Conservation (phyloP, 1,140 invertebrate genomes). For the Conus ventricosus region DNA sequence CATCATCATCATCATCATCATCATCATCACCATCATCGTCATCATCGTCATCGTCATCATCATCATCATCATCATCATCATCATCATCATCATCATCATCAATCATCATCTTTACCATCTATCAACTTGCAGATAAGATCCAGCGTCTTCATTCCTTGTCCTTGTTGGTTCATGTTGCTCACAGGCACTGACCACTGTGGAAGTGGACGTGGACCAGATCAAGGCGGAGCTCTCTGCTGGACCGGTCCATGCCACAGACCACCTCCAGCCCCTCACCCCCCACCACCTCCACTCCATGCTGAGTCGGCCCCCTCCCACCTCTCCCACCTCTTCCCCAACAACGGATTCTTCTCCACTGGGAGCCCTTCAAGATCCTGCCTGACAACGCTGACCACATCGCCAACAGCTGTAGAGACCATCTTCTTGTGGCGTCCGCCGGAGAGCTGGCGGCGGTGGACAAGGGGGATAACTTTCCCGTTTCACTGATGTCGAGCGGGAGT, state of each 20-base stretch:
- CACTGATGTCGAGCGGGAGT: neutral
- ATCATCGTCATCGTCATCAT: conserved; percentile 28
- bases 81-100: neutral
- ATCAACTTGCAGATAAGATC: neutral
- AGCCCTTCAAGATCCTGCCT: neutral
- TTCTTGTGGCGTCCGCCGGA: neutral
- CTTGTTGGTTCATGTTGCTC: neutral
- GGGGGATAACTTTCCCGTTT: neutral
- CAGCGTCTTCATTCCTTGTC: neutral
- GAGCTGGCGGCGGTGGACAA: neutral
- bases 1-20: conserved; percentile 14
- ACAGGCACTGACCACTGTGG: neutral
- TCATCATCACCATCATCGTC: conserved; percentile 31
- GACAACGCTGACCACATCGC: neutral
- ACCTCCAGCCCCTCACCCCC: neutral
- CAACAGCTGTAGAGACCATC: neutral
- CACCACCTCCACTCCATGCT: neutral
- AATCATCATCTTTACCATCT: neutral
- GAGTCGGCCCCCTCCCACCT: neutral
- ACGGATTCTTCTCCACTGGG: neutral
- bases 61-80: conserved; percentile 31
- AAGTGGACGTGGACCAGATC: neutral
- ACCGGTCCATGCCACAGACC: neutral
- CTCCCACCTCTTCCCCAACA: neutral
- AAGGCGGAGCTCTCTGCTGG: neutral